Percentiles rank a stretch among this genome's conserved stretches.
Conservation (phyloP, 2,113 vertebrate genomes). For the Hipposideros armiger region DNA sequence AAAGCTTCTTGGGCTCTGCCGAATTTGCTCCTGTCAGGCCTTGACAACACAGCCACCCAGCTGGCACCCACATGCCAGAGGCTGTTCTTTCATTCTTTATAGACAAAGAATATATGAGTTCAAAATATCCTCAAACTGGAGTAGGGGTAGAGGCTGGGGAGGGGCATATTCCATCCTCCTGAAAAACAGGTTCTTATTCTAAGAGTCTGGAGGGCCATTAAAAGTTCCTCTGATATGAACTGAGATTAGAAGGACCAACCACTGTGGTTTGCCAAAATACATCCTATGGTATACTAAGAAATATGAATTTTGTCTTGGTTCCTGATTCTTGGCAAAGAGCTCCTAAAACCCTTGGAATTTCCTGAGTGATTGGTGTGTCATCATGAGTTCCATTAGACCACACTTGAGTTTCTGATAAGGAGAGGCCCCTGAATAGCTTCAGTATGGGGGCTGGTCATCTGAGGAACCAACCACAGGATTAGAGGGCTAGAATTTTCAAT, state of each 20-base stretch:
- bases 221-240: not conserved
- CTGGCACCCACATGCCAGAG: not conserved
- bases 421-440: not conserved
- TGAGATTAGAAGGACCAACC: not conserved
- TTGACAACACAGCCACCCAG: not conserved
- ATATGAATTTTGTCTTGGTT: not conserved
- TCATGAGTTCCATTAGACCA: not conserved
- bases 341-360: not conserved
- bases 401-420: not conserved
- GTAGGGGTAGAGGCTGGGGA: not conserved
- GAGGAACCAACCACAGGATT: not conserved
- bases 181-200: not conserved
- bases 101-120: not conserved
- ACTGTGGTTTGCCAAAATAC: not conserved
- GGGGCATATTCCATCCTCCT: accelerated
- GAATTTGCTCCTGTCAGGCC: not conserved
- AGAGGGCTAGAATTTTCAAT: not conserved
- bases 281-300: not conserved
- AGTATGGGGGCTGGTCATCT: not conserved
- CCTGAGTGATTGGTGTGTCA: not conserved
- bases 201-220: not conserved
- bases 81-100: not conserved
- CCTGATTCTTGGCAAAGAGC: not conserved
- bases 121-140: not conserved
- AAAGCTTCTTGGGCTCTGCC: not conserved